phyloP scores from a whole-genome alignment of 2,113 vertebrate genomes.

The Fulica atra region DNA sequence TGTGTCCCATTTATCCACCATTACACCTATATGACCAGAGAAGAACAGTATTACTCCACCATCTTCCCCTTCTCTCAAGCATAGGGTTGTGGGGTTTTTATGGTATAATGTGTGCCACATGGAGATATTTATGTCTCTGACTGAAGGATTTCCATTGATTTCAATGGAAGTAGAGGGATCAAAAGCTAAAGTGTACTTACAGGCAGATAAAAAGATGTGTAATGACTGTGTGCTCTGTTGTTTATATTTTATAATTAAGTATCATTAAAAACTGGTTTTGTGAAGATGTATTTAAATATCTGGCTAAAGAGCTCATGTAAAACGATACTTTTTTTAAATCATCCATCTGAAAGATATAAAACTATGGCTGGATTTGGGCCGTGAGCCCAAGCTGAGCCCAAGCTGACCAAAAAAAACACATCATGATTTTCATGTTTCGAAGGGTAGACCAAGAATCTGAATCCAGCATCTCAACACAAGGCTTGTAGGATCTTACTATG shows the following conservation, averaged over 20 bases:
- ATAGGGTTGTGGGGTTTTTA: neutral
- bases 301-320: neutral
- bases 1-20: neutral
- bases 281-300: neutral
- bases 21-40: neutral
- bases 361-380: neutral
- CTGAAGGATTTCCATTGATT: neutral
- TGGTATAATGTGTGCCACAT: neutral
- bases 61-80: neutral
- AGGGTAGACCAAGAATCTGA: neutral
- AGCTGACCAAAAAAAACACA: neutral
- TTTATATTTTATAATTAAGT: neutral
- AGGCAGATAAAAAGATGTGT: neutral
- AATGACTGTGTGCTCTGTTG: neutral
- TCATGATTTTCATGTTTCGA: neutral
- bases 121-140: neutral
- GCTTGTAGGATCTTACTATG: neutral
- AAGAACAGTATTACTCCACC: neutral
- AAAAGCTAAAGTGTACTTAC: neutral
- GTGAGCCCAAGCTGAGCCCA: neutral
- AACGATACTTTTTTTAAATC: neutral
- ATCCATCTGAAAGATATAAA: neutral
- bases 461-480: neutral
- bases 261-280: neutral
- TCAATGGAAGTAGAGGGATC: neutral